phyloP scores from a whole-genome alignment of 2,888 invertebrate species.

The Hedya salicella region DNA sequence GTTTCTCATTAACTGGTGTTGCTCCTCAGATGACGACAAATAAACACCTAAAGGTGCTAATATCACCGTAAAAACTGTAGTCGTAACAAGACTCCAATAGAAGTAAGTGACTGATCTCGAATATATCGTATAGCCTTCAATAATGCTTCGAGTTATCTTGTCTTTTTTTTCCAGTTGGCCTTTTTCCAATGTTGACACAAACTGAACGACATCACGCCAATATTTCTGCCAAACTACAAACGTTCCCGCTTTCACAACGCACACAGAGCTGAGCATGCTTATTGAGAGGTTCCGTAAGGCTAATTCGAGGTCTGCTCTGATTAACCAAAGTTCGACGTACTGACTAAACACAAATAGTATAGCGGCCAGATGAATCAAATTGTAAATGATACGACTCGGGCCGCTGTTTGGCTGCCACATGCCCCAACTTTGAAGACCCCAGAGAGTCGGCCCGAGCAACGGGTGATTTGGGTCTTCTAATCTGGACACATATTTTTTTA shows the following conservation, averaged over 20 bases:
- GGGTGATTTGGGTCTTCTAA: conserved; percentile 58
- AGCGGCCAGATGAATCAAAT: conserved; percentile 58
- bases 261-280: conserved; percentile 70
- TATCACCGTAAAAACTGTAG: conserved; percentile 66
- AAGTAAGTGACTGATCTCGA: conserved; percentile 66
- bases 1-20: conserved; percentile 54
- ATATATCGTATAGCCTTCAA: conserved; percentile 65
- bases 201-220: conserved; percentile 64
- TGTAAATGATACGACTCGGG: conserved; percentile 51
- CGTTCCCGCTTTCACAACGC: conserved; percentile 66
- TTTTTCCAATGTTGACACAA: conserved; percentile 62
- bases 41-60: conserved; percentile 64
- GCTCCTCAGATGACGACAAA: conserved; percentile 54
- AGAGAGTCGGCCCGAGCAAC: conserved; percentile 63
- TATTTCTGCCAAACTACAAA: conserved; percentile 66
- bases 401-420: conserved; percentile 60
- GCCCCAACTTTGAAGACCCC: conserved; percentile 62
- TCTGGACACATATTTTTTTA: conserved; percentile 39
- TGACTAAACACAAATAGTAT: conserved; percentile 67
- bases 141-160: conserved; percentile 50
- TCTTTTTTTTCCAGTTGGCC: conserved; percentile 58
- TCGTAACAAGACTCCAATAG: conserved; percentile 66
- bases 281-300: conserved; percentile 70
- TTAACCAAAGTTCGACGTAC: conserved; percentile 69
- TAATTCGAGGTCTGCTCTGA: conserved; percentile 60